Evolutionary conservation across 2,888 invertebrate species (phyloP), one percentile per base, ranked within the genome.

Genomic region (Nasonia oneida): DNA sequence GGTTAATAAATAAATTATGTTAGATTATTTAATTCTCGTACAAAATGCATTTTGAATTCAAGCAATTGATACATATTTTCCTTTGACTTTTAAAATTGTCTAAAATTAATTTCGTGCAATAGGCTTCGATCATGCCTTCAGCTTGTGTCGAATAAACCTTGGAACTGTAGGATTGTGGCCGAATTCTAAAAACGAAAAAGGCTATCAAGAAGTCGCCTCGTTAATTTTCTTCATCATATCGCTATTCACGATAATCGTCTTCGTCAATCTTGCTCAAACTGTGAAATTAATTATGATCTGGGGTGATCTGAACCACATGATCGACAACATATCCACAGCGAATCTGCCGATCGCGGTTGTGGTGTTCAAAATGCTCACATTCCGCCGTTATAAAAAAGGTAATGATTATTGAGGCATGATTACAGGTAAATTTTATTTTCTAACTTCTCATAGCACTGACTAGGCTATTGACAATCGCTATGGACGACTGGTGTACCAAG

Each of bases 81-180:
- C 42, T 42, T 42, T 8, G 42, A 6, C 39, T 42, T 6, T 42
- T 42, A 8, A 42, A 42, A 10, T 42, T 42, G 0, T 6, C 8
- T 61, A 15, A 4, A 10, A 61, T 23, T 61, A 10, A 61, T 23
- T 61, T 61, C 23, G 61, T 15, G 29, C 4, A 67, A 61, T 1
- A 87, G 86, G 86, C 23, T 88, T 84, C 29, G 14, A 81, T 57
- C 14, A 77, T 76, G 75, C 83, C 14, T 84, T 88, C 15, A 70
- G 77, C 8, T 61, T 83, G 3, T 84, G 85, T 39, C 77, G 76
- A 14, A 73, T 14, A 14, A 87, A 80, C 74, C 76, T 88, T 33
- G 37, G 42, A 57, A 37, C 84, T 6, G 71, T 87, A 33, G 88
- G 88, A 64, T 61, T 88, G 3, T 88, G 88, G 88, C 87, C 87